phyloP scores from a whole-genome alignment of 2,888 invertebrate species.

The Mythimna impura region DNA sequence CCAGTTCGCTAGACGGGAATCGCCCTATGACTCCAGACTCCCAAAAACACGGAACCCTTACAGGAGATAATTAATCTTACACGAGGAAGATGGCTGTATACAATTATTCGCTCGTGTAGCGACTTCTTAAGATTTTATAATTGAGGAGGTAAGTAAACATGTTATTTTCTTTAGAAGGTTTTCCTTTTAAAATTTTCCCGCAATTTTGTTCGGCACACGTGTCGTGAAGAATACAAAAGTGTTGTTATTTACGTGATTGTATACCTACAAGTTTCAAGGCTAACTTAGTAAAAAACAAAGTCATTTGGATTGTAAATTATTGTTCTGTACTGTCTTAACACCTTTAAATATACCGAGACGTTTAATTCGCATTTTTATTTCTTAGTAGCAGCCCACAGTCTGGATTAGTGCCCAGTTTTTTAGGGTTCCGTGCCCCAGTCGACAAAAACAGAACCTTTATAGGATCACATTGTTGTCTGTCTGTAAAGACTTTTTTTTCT shows the following conservation, averaged over 20 bases:
- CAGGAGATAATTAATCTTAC: background rate
- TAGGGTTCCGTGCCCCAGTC: too few species aligned
- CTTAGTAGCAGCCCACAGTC: background rate
- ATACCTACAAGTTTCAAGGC: constrained; percentile 7
- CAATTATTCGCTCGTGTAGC: background rate
- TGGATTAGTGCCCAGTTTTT: background rate
- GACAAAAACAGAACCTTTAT: too few species aligned
- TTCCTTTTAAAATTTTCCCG: background rate
- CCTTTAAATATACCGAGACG: background rate
- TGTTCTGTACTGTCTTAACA: background rate
- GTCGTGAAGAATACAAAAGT: background rate
- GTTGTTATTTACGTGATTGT: constrained; percentile 14
- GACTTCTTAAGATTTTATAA: background rate
- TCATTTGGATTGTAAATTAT: background rate
- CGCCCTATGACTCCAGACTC: too few species aligned
- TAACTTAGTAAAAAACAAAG: constrained; percentile 11
- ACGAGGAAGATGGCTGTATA: background rate
- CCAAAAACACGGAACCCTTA: background rate
- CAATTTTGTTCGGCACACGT: constrained; percentile 19
- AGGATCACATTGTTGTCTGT: too few species aligned
- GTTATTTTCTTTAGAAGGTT: constrained; percentile 16
- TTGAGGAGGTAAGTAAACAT: constrained; percentile 10
- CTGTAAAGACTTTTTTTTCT: too few species aligned
- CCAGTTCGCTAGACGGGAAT: too few species aligned
- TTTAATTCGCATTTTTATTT: constrained; percentile 1